A percentile compares a stretch with the other conserved stretches of the same genome.
Conservation (phyloP, 2,113 vertebrate genomes). For the Cottus gobio region DNA sequence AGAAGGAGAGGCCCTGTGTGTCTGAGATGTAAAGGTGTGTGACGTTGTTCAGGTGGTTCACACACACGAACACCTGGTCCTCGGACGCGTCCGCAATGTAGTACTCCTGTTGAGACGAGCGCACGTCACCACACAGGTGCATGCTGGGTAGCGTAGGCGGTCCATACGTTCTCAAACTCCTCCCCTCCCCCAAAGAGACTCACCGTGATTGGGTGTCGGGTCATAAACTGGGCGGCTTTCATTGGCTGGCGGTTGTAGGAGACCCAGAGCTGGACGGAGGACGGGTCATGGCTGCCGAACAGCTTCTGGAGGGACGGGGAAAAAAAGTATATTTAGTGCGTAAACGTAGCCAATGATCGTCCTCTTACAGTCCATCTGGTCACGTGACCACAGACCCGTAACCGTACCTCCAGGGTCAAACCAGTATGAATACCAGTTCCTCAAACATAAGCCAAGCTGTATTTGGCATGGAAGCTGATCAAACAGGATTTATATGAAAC, state of each 20-base stretch:
- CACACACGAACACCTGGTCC: slow-evolving; percentile 98
- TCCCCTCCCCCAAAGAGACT: slow-evolving; percentile 62
- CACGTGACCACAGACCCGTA: too few species aligned
- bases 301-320: slow-evolving; percentile 78
- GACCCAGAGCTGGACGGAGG: slow-evolving; percentile 96
- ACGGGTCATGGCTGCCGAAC: slow-evolving; percentile 81
- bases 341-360: too few species aligned
- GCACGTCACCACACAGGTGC: too few species aligned
- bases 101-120: slow-evolving; percentile 86
- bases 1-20: slow-evolving; percentile 93
- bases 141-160: too few species aligned
- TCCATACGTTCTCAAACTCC: not conserved
- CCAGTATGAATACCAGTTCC: too few species aligned
- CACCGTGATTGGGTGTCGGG: slow-evolving; percentile 94
- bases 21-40: slow-evolving; percentile 98
- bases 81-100: slow-evolving; percentile 95
- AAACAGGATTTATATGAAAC: too few species aligned
- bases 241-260: slow-evolving; percentile 97
- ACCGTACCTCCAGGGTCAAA: too few species aligned
- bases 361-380: too few species aligned
- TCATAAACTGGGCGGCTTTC: slow-evolving; percentile 93
- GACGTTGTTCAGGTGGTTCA: slow-evolving; percentile 93
- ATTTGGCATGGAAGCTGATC: too few species aligned
- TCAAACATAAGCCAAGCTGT: too few species aligned
- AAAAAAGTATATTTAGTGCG: too few species aligned